Conservation (phyloP, 1,140 invertebrate genomes). For the Drosophila lacteicornis region DNA sequence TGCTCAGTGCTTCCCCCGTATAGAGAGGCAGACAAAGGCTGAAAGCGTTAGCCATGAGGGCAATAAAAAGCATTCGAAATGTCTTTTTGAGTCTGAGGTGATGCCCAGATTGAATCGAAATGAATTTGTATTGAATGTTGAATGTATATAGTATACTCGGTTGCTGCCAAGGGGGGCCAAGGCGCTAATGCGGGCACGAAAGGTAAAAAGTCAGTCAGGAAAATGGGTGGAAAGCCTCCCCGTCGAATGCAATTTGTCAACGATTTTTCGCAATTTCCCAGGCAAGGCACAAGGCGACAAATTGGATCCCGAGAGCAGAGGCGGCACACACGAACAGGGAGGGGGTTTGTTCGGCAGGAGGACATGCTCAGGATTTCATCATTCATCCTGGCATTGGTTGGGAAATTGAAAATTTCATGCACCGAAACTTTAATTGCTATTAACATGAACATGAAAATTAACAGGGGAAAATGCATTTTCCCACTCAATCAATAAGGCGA, state of each 20-base stretch:
- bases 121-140: conserved; percentile 72
- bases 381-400: conserved; percentile 43
- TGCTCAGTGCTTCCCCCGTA: not conserved
- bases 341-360: too few species aligned
- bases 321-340: not conserved
- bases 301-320: conserved; percentile 56
- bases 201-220: conserved; percentile 59
- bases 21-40: conserved; percentile 4
- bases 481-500: conserved; percentile 31
- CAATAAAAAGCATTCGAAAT: conserved; percentile 73
- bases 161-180: not conserved
- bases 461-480: conserved; percentile 34
- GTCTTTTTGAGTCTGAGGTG: conserved; percentile 61
- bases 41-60: conserved; percentile 51
- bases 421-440: conserved; percentile 55
- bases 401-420: conserved; percentile 69
- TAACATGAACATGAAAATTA: conserved; percentile 28
- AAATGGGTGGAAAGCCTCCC: conserved; percentile 7
- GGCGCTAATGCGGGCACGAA: conserved; percentile 47
- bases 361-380: conserved; percentile 43
- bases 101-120: conserved; percentile 68
- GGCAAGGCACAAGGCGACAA: conserved; percentile 50
- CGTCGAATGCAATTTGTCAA: conserved; percentile 78
- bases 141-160: not conserved
- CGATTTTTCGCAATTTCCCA: conserved; percentile 74